Conservation (phyloP, 2,888 invertebrate species). For the Cheilosia soror region DNA sequence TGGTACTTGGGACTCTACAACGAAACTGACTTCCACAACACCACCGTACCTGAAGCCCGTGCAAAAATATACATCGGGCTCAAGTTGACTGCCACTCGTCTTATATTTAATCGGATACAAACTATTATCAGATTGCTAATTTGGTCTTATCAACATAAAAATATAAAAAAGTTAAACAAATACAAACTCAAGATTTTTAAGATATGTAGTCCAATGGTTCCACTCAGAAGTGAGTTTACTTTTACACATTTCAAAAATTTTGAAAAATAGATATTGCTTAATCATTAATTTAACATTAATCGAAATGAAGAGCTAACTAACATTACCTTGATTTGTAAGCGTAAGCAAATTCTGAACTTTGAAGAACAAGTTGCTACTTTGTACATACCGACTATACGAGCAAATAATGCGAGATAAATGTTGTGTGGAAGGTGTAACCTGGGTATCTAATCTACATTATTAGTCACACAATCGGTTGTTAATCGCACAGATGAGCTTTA, state of each 20-base stretch:
- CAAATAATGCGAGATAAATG: background rate
- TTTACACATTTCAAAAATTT: background rate
- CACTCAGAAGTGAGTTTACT: background rate
- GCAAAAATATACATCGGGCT: constrained; percentile 28
- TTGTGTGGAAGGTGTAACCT: background rate
- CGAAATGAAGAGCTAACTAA: background rate
- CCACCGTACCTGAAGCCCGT: constrained; percentile 13
- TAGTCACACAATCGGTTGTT: constrained; percentile 7
- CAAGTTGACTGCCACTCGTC: constrained; percentile 8
- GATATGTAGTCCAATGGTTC: constrained; percentile 5
- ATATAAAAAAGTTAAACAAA: constrained; percentile 14
- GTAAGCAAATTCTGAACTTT: constrained; percentile 29
- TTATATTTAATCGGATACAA: constrained; percentile 57
- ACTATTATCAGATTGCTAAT: constrained; percentile 38
- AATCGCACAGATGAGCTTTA: background rate
- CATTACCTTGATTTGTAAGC: constrained; percentile 33
- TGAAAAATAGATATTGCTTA: background rate
- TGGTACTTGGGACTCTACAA: constrained; percentile 1
- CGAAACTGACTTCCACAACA: constrained; percentile 2
- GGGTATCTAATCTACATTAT: background rate
- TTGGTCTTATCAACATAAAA: constrained; percentile 53
- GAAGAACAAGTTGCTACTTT: background rate
- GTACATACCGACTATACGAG: background rate
- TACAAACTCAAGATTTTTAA: constrained; percentile 28
- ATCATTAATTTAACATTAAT: too few species aligned